phyloP scores from a whole-genome alignment of 1,140 invertebrate genomes.

The Paraescarpia echinospica region DNA sequence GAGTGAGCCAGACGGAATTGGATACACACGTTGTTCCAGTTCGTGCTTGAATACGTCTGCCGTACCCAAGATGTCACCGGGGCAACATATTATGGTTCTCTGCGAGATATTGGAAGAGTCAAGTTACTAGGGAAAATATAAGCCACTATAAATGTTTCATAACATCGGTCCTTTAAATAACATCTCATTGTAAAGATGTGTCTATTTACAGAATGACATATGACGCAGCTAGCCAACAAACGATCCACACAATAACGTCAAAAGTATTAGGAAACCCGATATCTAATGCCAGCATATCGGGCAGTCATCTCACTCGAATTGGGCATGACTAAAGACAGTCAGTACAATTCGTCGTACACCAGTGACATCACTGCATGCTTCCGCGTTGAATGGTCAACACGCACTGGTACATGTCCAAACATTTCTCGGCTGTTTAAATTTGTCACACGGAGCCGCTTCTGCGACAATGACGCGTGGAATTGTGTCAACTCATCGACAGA shows the following conservation, averaged over 20 bases:
- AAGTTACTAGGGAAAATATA: background rate
- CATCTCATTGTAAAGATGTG: background rate
- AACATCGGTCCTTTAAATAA: background rate
- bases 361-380: background rate
- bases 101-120: background rate
- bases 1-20: background rate
- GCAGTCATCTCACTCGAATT: background rate
- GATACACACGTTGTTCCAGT: background rate
- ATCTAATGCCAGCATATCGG: background rate
- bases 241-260: background rate
- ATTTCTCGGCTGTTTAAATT: background rate
- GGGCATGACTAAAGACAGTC: background rate
- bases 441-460: background rate
- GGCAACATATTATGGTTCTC: background rate
- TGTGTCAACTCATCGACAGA: background rate
- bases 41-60: background rate
- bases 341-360: background rate
- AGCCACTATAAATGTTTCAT: background rate
- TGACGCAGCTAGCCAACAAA: background rate
- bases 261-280: background rate
- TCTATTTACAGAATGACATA: background rate
- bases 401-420: background rate
- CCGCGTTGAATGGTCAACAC: background rate
- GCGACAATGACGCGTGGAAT: background rate
- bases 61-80: background rate